phyloP scores from a whole-genome alignment of 2,113 vertebrate species.

The Prunella fulvescens region DNA sequence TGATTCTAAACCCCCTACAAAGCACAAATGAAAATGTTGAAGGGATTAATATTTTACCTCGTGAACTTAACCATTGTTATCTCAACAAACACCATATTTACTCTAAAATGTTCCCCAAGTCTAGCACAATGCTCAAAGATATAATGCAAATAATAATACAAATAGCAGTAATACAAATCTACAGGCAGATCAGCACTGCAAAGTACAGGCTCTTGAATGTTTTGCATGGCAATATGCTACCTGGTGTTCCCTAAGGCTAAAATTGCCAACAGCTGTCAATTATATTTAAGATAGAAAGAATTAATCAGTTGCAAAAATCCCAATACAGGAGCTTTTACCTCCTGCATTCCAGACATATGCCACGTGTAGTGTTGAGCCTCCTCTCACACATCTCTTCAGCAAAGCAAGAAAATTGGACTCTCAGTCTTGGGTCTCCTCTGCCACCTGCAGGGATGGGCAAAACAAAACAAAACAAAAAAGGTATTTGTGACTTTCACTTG shows the following conservation, averaged over 20 bases:
- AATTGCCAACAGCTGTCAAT: not conserved
- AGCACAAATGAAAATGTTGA: not conserved
- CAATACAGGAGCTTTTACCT: not conserved
- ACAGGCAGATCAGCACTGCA: not conserved
- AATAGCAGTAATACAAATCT: not conserved
- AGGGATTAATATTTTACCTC: not conserved
- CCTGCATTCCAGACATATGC: not conserved
- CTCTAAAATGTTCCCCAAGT: not conserved
- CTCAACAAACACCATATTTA: not conserved
- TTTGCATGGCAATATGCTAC: not conserved
- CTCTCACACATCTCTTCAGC: not conserved
- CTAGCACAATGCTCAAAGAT: not conserved
- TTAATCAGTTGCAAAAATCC: not conserved
- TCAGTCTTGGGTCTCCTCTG: not conserved
- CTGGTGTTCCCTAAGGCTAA: not conserved
- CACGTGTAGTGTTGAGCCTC: rapidly evolving
- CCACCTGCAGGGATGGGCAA: not conserved
- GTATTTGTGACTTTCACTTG: not conserved
- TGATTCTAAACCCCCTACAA: not conserved
- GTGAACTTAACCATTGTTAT: not conserved
- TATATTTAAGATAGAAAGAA: not conserved
- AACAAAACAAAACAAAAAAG: not conserved
- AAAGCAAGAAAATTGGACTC: not conserved
- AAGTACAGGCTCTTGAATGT: not conserved
- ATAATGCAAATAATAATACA: not conserved